A percentile compares a stretch with the other conserved stretches of the same genome.
Conservation (phyloP, 2,113 vertebrate species). For the Plectropomus leopardus region DNA sequence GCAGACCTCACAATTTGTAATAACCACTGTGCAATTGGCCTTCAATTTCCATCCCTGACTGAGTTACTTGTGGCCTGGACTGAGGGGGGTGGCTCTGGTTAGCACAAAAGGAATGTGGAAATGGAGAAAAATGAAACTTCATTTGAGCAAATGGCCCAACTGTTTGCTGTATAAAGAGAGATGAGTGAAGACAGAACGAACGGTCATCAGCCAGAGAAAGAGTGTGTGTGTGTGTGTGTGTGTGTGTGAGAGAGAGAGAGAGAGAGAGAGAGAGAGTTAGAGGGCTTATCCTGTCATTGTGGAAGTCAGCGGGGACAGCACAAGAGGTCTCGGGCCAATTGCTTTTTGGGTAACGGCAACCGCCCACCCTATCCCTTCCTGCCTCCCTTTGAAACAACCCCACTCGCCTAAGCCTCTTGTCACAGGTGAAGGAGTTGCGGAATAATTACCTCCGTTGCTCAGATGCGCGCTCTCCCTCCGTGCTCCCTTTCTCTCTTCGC, state of each 20-base stretch:
- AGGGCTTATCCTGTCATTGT: constrained; percentile 52
- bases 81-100: neutral
- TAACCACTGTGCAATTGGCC: constrained; percentile 54
- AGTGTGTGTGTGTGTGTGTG: neutral
- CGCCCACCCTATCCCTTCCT: constrained; percentile 24
- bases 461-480: constrained; percentile 38
- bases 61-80: constrained; percentile 47
- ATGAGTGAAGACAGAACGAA: constrained; percentile 21
- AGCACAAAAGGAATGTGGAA: neutral
- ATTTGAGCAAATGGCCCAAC: constrained; percentile 33
- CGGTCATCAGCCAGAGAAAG: neutral
- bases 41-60: constrained; percentile 72
- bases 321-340: constrained; percentile 70
- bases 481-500: constrained; percentile 23
- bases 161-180: constrained; percentile 40
- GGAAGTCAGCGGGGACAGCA: constrained; percentile 47
- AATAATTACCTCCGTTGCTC: constrained; percentile 83
- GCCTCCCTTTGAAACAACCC: constrained; percentile 58
- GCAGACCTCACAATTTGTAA: constrained; percentile 61
- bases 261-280: constrained; percentile 33
- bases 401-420: constrained; percentile 75
- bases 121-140: constrained; percentile 37
- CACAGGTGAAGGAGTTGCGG: constrained; percentile 82
- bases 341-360: constrained; percentile 61
- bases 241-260: neutral